Conservation (phyloP, 1,140 invertebrate species). For the Papilio dardanus region DNA sequence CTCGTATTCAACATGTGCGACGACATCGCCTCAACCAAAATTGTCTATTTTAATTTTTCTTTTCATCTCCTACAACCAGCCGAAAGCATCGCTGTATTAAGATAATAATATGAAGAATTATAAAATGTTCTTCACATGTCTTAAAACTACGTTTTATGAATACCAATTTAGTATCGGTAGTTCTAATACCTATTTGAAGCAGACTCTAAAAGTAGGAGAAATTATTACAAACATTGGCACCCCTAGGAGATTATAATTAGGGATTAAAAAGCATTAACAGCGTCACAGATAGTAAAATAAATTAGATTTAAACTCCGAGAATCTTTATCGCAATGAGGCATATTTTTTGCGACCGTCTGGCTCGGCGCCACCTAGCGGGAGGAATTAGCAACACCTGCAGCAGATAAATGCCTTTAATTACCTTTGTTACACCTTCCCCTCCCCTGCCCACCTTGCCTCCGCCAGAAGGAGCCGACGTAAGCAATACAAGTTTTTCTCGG, state of each 20-base stretch:
- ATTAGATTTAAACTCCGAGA: slow-evolving; percentile 5
- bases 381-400: slow-evolving; percentile 58
- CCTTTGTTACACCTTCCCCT: slow-evolving; percentile 39
- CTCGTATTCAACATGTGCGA: slow-evolving; percentile 16
- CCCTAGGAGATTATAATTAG: not conserved
- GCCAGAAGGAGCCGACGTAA: slow-evolving; percentile 10
- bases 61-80: slow-evolving; percentile 1
- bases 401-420: slow-evolving; percentile 48
- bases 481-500: slow-evolving; percentile 21
- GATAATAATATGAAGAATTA: slow-evolving; percentile 32
- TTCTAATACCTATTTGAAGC: not conserved
- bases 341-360: slow-evolving; percentile 43
- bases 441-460: not conserved
- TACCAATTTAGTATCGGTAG: not conserved
- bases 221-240: not conserved
- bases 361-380: slow-evolving; percentile 47
- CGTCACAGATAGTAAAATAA: not conserved
- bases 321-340: slow-evolving; percentile 31
- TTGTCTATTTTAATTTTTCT: slow-evolving; percentile 22
- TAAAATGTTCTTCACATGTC: slow-evolving; percentile 29
- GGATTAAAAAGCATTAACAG: not conserved
- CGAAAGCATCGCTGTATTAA: slow-evolving; percentile 29
- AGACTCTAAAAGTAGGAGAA: not conserved
- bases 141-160: not conserved
- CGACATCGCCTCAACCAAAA: not conserved